Evolutionary conservation across 1,140 invertebrate species (phyloP).

Genomic region (Phthorimaea operculella): DNA sequence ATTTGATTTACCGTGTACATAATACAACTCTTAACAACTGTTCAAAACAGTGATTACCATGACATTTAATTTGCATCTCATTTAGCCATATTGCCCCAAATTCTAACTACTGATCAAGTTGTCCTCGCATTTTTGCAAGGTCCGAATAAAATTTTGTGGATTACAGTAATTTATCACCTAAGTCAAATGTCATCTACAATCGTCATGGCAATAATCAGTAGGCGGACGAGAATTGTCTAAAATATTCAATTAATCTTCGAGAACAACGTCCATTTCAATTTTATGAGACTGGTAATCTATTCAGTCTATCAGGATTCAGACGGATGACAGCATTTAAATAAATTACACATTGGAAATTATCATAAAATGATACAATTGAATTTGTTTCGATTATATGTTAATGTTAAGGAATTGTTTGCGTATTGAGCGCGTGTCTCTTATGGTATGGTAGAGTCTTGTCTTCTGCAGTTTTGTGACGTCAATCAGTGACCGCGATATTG

Average conservation of each 20-base stretch:
- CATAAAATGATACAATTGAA: slow-evolving; percentile 1
- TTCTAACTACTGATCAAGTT: no score
- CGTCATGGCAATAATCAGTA: not conserved
- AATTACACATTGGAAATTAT: slow-evolving; percentile 1
- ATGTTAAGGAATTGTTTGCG: not conserved
- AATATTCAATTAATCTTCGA: slow-evolving; percentile 2
- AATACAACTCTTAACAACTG: not conserved
- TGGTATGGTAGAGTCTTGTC: not conserved
- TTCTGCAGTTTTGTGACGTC: no score
- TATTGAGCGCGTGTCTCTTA: not conserved
- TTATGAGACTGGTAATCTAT: slow-evolving; percentile 1
- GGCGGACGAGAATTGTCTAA: not conserved
- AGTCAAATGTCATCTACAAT: slow-evolving; percentile 3
- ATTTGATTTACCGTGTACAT: slow-evolving; percentile 22
- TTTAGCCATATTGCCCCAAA: no score
- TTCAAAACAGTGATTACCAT: no score
- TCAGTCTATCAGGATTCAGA: not conserved
- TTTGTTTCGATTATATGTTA: slow-evolving; percentile 1
- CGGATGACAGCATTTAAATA: slow-evolving; percentile 1
- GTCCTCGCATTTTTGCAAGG: not conserved
- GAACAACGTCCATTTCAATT: not conserved
- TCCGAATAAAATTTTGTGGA: not conserved
- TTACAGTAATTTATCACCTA: not conserved
- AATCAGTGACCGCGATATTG: no score
- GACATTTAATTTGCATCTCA: no score